Base-by-base conservation (phyloP, 53 echinoderm and acorn worm genomes). In the Luidia sarsii region DNA sequence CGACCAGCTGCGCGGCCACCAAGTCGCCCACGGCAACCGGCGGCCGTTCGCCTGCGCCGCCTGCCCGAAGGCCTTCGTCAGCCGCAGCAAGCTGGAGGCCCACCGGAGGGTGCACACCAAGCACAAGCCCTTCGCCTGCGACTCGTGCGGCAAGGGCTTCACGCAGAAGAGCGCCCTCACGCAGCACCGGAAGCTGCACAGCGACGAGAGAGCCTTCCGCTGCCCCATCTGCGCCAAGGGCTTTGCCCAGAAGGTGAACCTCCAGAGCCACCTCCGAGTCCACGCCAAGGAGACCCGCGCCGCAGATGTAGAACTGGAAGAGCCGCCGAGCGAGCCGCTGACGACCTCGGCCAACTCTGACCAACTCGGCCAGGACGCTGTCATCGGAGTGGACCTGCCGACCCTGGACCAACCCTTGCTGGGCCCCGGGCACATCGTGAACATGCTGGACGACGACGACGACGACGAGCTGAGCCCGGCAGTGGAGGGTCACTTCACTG, bases 71-170 rank as follows among this genome's bases (percentile, higher is more conserved):
- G 57, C 72, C 34, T 72, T 72, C 22, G 55, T 72, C 57, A 72
- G 72, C 72, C 54, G 56, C 55, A 72, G 72, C 55, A 72, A 72
- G 56, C 72, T 72, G 16, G 24, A 24, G 7, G 56, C 56, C 7
- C 72, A 72, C 72, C 37, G 55, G 36, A 54, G 56, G 3, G 72
- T 72, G 55, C 72, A 72, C 56, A 56, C 72, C 37, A 72, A 72
- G 24, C 50, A 55, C 24, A 72, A 72, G 27, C 72, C 72, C 15
- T 72, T 36, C 41, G 33, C 72, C 16, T 72, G 72, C 4, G 57
- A 72, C 25, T 15, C 56, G 22, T 72, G 72, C 39, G 37, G 39
- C 56, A 54, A 72, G 23, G 39, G 55, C 39, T 72, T 72, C 20
- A 27, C 72, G 0, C 72, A 72, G 54, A 72, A 72, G 37, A 72